phyloP scores from a whole-genome alignment of 2,113 vertebrate genomes.

The Corapipo altera region DNA sequence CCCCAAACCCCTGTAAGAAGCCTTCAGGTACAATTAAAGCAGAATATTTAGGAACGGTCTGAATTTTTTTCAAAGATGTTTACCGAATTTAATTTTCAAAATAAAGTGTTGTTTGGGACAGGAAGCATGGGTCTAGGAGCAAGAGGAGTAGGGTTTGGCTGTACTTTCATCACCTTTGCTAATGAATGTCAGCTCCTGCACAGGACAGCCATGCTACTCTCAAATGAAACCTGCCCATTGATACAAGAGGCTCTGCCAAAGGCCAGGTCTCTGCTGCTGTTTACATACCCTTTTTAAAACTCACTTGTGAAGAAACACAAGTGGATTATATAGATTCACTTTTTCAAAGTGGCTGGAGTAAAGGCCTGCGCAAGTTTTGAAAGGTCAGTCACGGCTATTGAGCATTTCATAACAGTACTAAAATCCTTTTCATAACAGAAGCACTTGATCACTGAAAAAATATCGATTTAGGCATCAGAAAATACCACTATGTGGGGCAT shows the following conservation, averaged over 20 bases:
- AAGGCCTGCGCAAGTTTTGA: not conserved
- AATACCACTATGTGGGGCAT: not conserved
- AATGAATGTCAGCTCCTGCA: not conserved
- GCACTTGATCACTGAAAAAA: slow-evolving; percentile 34
- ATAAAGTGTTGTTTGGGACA: not conserved
- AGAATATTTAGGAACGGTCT: not conserved
- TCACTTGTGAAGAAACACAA: not conserved
- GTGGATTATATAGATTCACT: not conserved
- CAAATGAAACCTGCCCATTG: rapidly evolving
- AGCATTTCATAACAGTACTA: slow-evolving; percentile 38
- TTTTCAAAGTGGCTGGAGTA: slow-evolving; percentile 1
- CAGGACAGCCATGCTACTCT: rapidly evolving
- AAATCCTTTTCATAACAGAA: slow-evolving; percentile 61
- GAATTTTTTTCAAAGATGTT: not conserved
- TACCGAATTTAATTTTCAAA: not conserved
- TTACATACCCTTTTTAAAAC: not conserved
- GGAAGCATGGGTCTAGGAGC: no score
- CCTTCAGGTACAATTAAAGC: not conserved
- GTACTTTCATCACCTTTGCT: rapidly evolving
- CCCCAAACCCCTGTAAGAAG: not conserved
- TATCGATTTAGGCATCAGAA: slow-evolving; percentile 29
- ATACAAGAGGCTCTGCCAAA: not conserved
- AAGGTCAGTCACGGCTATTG: slow-evolving; percentile 59
- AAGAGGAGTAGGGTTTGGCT: not conserved
- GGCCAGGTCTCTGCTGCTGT: not conserved